Evolutionary conservation across 2,888 invertebrate genomes (phyloP).

Genomic region (Drosophila vallismaia): DNA sequence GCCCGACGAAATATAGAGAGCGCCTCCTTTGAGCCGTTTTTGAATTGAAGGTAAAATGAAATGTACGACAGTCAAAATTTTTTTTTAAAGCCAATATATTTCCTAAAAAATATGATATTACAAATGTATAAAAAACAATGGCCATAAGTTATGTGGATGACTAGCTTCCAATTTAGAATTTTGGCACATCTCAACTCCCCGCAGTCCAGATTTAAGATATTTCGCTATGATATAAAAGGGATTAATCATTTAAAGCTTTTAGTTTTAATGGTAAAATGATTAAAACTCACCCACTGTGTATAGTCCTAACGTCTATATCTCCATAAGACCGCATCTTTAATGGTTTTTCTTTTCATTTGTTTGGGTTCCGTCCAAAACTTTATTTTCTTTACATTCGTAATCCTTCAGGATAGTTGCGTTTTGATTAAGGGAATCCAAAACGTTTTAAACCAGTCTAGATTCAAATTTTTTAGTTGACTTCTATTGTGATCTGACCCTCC

Average conservation of each 20-base stretch:
- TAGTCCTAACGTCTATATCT: not conserved
- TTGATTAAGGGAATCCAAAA: no score
- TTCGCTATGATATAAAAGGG: not conserved
- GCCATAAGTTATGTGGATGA: not conserved
- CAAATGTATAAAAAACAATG: not conserved
- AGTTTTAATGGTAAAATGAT: no score
- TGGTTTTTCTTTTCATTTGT: not conserved
- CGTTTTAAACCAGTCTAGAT: no score
- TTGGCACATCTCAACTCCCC: not conserved
- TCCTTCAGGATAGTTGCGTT: no score
- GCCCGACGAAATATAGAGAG: not conserved
- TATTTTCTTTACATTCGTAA: no score
- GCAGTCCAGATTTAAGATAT: not conserved
- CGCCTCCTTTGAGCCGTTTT: no score
- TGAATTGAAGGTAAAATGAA: no score
- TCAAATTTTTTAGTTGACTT: no score
- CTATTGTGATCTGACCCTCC: no score
- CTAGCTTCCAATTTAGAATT: slow-evolving; percentile 1
- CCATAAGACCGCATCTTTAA: not conserved
- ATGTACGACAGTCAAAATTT: not conserved
- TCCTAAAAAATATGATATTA: not conserved
- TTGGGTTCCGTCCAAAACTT: no score
- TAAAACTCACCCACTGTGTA: not conserved
- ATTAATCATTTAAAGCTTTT: no score
- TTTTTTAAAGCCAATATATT: not conserved